Conservation (phyloP, 53 echinoderm and acorn worm genomes). For the Arbacia lixula region DNA sequence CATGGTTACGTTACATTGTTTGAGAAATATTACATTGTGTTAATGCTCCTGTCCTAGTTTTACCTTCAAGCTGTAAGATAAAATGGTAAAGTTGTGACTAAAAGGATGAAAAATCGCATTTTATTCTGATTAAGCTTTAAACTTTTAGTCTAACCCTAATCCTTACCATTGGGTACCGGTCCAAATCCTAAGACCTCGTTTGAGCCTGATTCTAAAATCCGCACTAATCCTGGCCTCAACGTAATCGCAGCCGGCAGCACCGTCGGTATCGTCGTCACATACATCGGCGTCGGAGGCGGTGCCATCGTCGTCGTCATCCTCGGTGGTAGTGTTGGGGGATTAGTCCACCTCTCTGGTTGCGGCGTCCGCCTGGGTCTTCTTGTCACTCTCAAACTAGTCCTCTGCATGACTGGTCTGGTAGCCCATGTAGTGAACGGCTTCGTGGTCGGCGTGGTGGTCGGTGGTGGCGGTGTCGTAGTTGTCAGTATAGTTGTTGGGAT, state of each 20-base stretch:
- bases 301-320: background rate
- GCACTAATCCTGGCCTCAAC: background rate
- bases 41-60: too few species aligned
- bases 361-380: constrained; percentile 6
- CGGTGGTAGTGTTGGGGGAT: background rate
- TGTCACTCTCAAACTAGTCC: background rate
- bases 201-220: background rate
- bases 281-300: background rate
- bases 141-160: too few species aligned
- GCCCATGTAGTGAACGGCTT: background rate
- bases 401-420: background rate
- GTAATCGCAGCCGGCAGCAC: background rate
- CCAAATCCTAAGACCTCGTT: background rate
- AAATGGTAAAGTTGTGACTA: too few species aligned
- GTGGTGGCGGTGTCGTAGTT: background rate
- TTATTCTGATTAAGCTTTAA: too few species aligned
- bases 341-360: background rate
- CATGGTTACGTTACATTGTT: too few species aligned
- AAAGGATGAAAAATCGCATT: too few species aligned
- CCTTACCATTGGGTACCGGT: background rate
- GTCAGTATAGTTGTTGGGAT: background rate
- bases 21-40: too few species aligned
- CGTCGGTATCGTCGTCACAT: background rate
- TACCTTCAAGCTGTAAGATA: too few species aligned
- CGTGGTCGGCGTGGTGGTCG: background rate